Percentiles rank a stretch among this genome's conserved stretches.
phyloP scores from a whole-genome alignment of 2,797 vertebrate genomes.

The Poecilia picta region DNA sequence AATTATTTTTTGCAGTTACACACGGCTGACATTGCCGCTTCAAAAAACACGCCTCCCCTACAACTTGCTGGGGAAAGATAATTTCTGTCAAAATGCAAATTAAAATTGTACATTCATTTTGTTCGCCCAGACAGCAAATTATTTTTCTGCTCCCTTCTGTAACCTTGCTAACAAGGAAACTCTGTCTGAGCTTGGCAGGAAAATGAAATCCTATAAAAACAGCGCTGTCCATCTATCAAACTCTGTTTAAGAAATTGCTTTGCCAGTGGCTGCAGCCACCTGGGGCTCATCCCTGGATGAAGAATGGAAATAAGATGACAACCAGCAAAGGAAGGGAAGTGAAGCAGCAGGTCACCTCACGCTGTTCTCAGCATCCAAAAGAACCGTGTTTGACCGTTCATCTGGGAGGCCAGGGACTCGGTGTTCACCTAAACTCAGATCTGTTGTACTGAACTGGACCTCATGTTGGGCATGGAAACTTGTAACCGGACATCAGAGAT shows the following conservation, averaged over 20 bases:
- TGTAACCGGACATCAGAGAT: not conserved
- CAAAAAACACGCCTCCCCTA: not conserved
- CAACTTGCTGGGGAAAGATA: not conserved
- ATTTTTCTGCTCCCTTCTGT: constrained; percentile 12
- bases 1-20: not conserved
- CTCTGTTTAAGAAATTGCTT: constrained; percentile 59
- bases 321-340: constrained; percentile 36
- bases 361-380: constrained; percentile 37
- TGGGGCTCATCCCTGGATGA: constrained; percentile 58
- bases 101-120: constrained; percentile 6
- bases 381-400: constrained; percentile 12
- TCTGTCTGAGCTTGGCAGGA: constrained; percentile 19
- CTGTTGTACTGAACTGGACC: not conserved
- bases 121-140: constrained; percentile 26
- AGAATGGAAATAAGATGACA: constrained; percentile 54
- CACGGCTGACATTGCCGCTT: constrained; percentile 8
- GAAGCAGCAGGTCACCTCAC: constrained; percentile 35
- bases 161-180: constrained; percentile 2
- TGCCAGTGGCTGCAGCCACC: constrained; percentile 54
- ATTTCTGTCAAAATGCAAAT: constrained; percentile 16
- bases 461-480: not conserved
- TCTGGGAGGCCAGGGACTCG: not conserved
- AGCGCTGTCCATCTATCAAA: constrained; percentile 62
- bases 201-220: constrained; percentile 25
- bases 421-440: not conserved